phyloP scores from a whole-genome alignment of 2,888 invertebrate species.

The Rhogogaster chlorosoma region DNA sequence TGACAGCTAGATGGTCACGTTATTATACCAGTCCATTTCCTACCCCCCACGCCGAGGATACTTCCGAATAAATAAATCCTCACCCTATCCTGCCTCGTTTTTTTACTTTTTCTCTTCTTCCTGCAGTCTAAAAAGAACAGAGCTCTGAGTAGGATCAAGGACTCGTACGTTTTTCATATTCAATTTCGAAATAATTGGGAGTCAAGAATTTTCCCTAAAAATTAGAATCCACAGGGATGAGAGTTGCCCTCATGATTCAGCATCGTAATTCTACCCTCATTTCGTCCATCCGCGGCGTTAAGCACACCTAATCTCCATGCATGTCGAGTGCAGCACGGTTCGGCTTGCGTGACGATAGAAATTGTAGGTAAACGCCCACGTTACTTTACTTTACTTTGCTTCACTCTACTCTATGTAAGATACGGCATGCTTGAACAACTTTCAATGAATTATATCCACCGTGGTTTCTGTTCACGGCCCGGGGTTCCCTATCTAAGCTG shows the following conservation, averaged over 20 bases:
- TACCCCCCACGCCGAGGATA: neutral
- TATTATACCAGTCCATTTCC: neutral
- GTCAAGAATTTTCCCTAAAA: too few relatives aligned
- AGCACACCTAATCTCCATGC: neutral
- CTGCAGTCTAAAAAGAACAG: neutral
- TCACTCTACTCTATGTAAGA: neutral
- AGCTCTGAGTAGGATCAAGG: neutral
- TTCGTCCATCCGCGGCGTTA: neutral
- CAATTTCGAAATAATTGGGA: too few relatives aligned
- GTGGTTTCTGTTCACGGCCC: neutral
- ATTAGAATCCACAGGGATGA: too few relatives aligned
- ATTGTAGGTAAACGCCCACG: neutral
- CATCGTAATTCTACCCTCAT: neutral
- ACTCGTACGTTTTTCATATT: neutral
- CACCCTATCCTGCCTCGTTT: neutral
- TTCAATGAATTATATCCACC: neutral
- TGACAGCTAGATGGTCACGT: neutral
- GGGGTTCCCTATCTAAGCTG: neutral
- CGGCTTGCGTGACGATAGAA: conserved; percentile 10
- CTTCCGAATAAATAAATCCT: neutral
- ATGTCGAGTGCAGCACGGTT: conserved; percentile 1
- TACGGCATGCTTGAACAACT: conserved; percentile 29
- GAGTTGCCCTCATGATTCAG: neutral
- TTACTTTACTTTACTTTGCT: neutral
- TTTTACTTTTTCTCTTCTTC: neutral